A percentile compares a stretch with the other conserved stretches of the same genome.
These are phyloP conservation scores for Callorhinus ursinus DNA, from an alignment of 2,113 vertebrate species.

Conservation along the genomic window DNA sequence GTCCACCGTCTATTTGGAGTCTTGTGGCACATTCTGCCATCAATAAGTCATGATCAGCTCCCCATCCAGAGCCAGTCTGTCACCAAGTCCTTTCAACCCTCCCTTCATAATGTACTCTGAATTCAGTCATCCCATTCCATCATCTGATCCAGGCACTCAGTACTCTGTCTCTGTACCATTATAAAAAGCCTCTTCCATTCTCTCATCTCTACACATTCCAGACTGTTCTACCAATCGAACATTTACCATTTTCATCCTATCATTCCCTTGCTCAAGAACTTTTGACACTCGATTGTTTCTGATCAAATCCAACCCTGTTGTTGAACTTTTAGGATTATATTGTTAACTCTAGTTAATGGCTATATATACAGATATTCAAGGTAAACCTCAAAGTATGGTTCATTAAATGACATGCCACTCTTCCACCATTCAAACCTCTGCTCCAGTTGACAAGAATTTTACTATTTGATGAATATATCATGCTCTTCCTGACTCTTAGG, in stretches of 20 bases:
- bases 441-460: background rate
- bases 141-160: background rate
- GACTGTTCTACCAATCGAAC: background rate
- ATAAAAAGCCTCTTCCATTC: background rate
- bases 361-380: background rate
- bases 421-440: background rate
- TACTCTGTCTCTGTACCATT: background rate
- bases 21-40: background rate
- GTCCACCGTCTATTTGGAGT: background rate
- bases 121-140: background rate
- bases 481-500: background rate
- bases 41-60: background rate
- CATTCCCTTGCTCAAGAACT: background rate
- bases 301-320: background rate
- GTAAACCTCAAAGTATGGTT: background rate
- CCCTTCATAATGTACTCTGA: background rate
- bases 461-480: background rate
- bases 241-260: background rate
- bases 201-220: background rate
- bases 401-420: background rate
- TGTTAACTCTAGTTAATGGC: background rate
- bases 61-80: background rate
- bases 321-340: background rate
- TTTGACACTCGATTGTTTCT: background rate
- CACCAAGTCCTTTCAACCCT: background rate